Conservation (phyloP, 2,888 invertebrate genomes). For the Drosophila fungiperda region DNA sequence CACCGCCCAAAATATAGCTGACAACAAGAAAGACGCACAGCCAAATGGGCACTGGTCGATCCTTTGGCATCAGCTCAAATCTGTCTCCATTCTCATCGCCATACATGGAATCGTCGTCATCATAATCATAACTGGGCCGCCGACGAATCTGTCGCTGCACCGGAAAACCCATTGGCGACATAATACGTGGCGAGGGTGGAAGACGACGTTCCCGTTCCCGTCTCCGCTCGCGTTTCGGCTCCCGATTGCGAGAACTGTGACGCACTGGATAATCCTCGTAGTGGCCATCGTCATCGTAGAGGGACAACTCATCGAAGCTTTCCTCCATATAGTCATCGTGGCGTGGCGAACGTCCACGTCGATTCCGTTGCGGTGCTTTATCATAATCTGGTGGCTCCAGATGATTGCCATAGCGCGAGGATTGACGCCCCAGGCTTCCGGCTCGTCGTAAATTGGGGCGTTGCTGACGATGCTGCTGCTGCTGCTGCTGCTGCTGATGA, state of each 20-base stretch:
- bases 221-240: conserved; percentile 59
- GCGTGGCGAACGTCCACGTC: conserved; percentile 72
- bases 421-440: conserved; percentile 69
- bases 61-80: conserved; percentile 84
- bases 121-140: conserved; percentile 86
- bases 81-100: conserved; percentile 86
- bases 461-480: conserved; percentile 24
- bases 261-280: conserved; percentile 74
- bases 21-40: conserved; percentile 94
- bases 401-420: conserved; percentile 81
- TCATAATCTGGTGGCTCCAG: conserved; percentile 81
- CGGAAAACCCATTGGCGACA: conserved; percentile 89
- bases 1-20: conserved; percentile 95
- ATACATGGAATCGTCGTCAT: conserved; percentile 88
- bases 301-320: conserved; percentile 76
- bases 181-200: conserved; percentile 87
- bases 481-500: conserved; percentile 27
- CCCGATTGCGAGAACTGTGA: conserved; percentile 54
- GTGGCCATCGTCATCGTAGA: conserved; percentile 58
- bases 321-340: conserved; percentile 82
- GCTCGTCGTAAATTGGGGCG: conserved; percentile 58
- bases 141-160: conserved; percentile 87
- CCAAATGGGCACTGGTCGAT: conserved; percentile 93
- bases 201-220: conserved; percentile 62
- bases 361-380: conserved; percentile 46